Conservation (phyloP, 2,888 invertebrate genomes). For the Limnephilus auricula region DNA sequence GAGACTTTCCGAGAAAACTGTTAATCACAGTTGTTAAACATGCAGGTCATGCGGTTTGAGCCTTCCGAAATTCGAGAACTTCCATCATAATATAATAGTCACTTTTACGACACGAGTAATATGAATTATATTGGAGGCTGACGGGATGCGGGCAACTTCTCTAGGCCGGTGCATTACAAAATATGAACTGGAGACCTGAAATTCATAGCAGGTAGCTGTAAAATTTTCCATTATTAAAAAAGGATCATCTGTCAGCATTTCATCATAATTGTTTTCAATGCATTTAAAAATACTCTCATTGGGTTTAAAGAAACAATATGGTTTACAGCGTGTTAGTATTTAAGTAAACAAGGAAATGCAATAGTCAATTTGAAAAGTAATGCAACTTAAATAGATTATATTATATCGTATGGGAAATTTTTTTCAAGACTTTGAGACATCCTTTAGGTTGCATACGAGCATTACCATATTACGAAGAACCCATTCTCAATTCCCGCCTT, state of each 20-base stretch:
- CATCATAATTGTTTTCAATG: too few species aligned
- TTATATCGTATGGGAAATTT: neutral
- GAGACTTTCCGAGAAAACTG: neutral
- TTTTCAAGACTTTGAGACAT: neutral
- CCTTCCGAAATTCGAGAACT: neutral
- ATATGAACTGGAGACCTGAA: neutral
- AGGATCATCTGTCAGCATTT: too few species aligned
- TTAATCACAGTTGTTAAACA: neutral
- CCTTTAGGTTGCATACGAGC: neutral
- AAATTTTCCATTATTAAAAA: too few species aligned
- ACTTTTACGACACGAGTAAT: neutral
- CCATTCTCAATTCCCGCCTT: neutral
- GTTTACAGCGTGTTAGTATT: neutral
- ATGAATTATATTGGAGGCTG: neutral
- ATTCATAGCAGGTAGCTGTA: neutral
- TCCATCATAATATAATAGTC: neutral
- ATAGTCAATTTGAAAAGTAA: neutral
- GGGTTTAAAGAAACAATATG: neutral
- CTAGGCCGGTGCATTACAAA: neutral
- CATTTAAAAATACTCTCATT: too few species aligned
- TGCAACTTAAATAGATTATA: neutral
- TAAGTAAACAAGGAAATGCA: neutral
- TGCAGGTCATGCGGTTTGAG: neutral
- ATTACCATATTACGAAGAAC: neutral
- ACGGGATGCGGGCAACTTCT: neutral